These are phyloP conservation scores for Agrenia bidenticulata DNA, from an alignment of 2,888 invertebrate genomes.

Conservation along the genomic window DNA sequence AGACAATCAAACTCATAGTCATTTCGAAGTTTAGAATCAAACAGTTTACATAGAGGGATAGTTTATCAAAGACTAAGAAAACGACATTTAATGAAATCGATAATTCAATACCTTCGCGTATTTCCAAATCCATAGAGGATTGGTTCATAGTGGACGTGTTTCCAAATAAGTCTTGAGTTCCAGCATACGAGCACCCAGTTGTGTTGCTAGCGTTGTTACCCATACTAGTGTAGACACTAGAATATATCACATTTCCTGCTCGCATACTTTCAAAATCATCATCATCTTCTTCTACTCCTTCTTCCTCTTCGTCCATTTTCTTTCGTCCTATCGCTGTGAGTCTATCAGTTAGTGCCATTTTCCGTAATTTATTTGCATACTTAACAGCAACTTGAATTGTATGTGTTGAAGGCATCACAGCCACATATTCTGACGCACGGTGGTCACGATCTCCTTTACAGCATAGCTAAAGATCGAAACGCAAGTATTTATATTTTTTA, in stretches of 20 bases:
- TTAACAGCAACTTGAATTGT: constrained; percentile 81
- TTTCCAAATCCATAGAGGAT: neutral
- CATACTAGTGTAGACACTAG: constrained; percentile 23
- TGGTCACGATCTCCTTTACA: constrained; percentile 81
- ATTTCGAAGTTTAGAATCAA: neutral
- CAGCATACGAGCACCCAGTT: constrained; percentile 10
- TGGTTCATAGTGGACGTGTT: neutral
- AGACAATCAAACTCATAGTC: neutral
- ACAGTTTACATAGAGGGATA: neutral
- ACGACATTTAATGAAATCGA: neutral
- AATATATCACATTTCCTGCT: constrained; percentile 32
- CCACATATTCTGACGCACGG: constrained; percentile 82
- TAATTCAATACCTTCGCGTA: neutral
- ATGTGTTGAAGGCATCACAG: constrained; percentile 74
- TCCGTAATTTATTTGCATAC: constrained; percentile 77
- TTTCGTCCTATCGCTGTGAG: constrained; percentile 63
- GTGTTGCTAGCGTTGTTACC: neutral
- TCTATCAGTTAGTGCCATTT: constrained; percentile 75
- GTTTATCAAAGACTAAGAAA: neutral
- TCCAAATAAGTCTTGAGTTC: constrained; percentile 29
- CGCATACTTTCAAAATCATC: constrained; percentile 48
- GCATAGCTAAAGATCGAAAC: constrained; percentile 65
- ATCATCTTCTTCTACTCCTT: constrained; percentile 43
- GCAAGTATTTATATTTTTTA: neutral
- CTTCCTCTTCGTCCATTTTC: constrained; percentile 52